Conservation (phyloP, 2,113 vertebrate genomes). For the Nettapus auritus region DNA sequence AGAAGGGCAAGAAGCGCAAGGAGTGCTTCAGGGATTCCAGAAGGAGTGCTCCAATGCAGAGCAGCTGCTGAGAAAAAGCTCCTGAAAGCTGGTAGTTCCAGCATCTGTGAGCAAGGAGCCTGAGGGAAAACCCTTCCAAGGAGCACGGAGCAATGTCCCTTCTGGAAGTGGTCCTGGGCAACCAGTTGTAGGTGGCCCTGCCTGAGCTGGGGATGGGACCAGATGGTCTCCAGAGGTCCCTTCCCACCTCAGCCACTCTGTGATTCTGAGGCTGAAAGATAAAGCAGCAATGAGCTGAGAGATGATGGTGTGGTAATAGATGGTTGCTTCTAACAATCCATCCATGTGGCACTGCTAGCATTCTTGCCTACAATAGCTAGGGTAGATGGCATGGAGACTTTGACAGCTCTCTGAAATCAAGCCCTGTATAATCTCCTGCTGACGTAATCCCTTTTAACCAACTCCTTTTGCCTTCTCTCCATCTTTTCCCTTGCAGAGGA, state of each 20-base stretch:
- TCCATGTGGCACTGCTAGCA: neutral
- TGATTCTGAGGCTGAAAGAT: neutral
- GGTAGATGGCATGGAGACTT: neutral
- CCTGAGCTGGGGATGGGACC: neutral
- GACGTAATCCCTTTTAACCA: neutral
- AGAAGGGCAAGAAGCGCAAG: neutral
- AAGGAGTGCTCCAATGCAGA: neutral
- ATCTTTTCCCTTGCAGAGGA: neutral
- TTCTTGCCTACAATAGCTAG: neutral
- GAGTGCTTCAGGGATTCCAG: neutral
- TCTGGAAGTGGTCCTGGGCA: neutral
- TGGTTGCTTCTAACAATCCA: neutral
- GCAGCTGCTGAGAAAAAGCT: rapidly evolving
- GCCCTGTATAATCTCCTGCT: neutral
- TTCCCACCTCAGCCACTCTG: neutral
- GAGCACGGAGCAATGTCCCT: neutral
- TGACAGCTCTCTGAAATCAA: neutral
- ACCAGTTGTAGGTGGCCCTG: neutral
- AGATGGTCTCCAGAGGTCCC: neutral
- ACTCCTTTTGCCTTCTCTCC: neutral
- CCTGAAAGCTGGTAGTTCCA: neutral
- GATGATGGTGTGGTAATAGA: neutral
- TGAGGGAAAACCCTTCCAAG: neutral
- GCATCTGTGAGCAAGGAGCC: neutral
- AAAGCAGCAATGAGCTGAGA: neutral